Base-by-base conservation (phyloP, 2,113 vertebrate species). In the Alectura lathami region DNA sequence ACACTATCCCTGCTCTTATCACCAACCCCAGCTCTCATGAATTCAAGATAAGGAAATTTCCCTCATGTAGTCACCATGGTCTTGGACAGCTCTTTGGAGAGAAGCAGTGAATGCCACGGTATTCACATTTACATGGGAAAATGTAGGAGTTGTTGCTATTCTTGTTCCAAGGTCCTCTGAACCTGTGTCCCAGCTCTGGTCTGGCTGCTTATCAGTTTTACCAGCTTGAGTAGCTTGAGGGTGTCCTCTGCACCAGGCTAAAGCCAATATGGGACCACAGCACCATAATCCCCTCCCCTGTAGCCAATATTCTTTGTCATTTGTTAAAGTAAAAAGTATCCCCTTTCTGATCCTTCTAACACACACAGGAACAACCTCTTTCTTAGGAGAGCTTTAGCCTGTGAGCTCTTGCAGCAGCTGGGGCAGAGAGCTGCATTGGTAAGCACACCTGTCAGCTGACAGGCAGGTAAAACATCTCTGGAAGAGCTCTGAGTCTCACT, bases 31-130 rank as follows among this genome's bases (percentile, higher is more conserved):
- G 95, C 63, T 91, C 95, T 86, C 77, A 29, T 74, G 78, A 92
- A 91, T 82, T 54, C 62, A 76, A 97, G 94, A 96, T 96, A 95
- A 95, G 94, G 74, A 95, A 87, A 97, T 93, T 92, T 94, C 53
- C 56, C 70, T 92, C 86, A 42, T 78, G 40, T 68, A 88, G 83
- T 95, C 90, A 91, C 68, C 74, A 66, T 87, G 91, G 73, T 89
- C 87, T 94, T 74, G 70, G 92, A n/a, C 93, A 86, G 82, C 50
- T 69, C 72, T 94, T 85, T 73, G 94, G 78, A 82, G 67, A 59
- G 78, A 91, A 92, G 70, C 13, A 0, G 66, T 62, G 36, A 87
- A 87, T 1, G 1, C 82, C 50, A 80, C 17, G 2, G 24, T 94
- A 85, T 83, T 89, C 84, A 80, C 73, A 94, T 94, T 85, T 89